Conservation (phyloP, 2,113 vertebrate species). For the Grallaria varia region DNA sequence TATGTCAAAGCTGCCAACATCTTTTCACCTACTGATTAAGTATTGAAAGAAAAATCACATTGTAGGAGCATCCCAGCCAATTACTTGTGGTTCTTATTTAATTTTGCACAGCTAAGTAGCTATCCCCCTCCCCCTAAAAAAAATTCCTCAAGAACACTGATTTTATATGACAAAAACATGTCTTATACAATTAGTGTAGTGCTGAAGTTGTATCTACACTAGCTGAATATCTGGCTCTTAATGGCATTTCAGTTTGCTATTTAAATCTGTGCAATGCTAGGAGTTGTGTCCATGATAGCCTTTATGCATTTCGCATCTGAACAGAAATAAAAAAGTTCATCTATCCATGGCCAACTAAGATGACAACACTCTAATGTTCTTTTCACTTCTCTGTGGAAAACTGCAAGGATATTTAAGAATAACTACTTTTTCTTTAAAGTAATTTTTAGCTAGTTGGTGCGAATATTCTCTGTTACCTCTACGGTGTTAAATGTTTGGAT, state of each 20-base stretch:
- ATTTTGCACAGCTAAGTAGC: slow-evolving; percentile 3
- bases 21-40: slow-evolving; percentile 23
- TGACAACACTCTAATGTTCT: not conserved
- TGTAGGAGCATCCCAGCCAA: not conserved
- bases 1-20: not conserved
- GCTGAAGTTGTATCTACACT: not conserved
- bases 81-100: not conserved
- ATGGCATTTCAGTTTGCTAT: not conserved
- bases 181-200: not conserved
- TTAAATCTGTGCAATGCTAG: not conserved
- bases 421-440: not conserved
- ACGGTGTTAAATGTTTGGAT: not conserved
- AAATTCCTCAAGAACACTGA: not conserved
- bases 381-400: slow-evolving; percentile 7
- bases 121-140: not conserved
- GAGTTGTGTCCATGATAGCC: not conserved
- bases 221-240: not conserved
- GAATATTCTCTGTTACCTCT: slow-evolving; percentile 18
- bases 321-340: not conserved
- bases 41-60: not conserved
- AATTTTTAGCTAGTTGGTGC: not conserved
- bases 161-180: not conserved
- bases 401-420: not conserved
- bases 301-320: not conserved
- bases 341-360: not conserved